Evolutionary conservation across 2,888 invertebrate species (phyloP), one percentile per base, ranked within the genome.

Genomic region (Trachelus tabidus): DNA sequence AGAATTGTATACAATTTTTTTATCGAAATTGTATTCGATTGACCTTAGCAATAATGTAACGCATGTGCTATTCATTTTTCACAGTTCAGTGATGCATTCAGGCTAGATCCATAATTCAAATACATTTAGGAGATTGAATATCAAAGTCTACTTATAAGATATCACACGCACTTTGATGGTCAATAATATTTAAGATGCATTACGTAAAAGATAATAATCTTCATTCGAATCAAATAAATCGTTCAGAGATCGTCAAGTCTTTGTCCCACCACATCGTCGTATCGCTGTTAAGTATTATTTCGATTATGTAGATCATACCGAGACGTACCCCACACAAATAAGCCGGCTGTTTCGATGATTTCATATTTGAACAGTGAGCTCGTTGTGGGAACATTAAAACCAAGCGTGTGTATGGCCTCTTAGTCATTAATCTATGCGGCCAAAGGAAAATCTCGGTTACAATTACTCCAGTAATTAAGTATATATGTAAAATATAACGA

Each of bases 341-440:
- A 76, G 75, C 75, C 85, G 83, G 82, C 85, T 82, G 79, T 79
- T 87, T 85, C 79, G 82, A 82, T 77, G 68, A 34, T 75, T 75
- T 68, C 35, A 75, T 76, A 80, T 80, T 79, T 76, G 78, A 79
- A 77, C 79, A 79, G 85, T 79, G 81, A 75, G 71, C 33, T 73
- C 73, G 81, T 79, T 80, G 84, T 88, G 89, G 89, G 86, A 56
- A 87, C 82, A 85, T 81, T 77, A 81, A 88, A 81, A 79, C 82
- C 83, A 82, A 87, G 85, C 87, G 83, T 84, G 81, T 87, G 87
- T 89, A 89, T 86, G 88, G 83, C 84, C 86, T 31, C n/a, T 76
- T 77, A 76, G 69, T 71, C n/a, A 69, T 30, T 31, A 9, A 77
- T 82, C 78, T 81, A 79, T 78, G 83, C 82, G 82, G 79, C 79